phyloP scores from a whole-genome alignment of 2,113 vertebrate species.

The Acanthisitta chloris region DNA sequence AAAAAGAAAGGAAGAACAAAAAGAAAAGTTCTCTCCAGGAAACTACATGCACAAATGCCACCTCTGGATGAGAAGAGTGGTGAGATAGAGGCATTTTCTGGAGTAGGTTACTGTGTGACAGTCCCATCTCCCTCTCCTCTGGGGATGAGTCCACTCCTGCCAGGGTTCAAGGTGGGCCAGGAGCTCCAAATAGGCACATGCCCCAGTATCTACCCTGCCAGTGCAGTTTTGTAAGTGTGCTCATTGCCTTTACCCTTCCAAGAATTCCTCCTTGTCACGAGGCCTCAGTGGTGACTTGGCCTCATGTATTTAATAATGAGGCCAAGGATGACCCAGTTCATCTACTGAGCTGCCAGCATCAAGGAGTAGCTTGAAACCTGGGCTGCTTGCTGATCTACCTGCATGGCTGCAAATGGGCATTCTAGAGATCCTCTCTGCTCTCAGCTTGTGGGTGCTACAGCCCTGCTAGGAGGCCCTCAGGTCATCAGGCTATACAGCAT shows the following conservation, averaged over 20 bases:
- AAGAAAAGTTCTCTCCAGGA: not conserved
- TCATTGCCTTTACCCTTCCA: not conserved
- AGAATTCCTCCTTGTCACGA: not conserved
- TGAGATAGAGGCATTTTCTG: not conserved
- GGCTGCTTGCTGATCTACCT: rapidly evolving
- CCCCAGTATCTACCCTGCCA: not conserved
- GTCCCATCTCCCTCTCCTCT: not conserved
- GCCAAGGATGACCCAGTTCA: rapidly evolving
- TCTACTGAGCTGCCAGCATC: rapidly evolving
- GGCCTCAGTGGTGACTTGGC: not conserved
- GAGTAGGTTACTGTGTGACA: not conserved
- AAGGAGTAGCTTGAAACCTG: not conserved
- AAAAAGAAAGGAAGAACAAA: not conserved
- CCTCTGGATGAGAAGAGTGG: not conserved
- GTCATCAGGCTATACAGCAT: not conserved
- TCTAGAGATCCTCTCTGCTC: not conserved
- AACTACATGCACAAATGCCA: not conserved
- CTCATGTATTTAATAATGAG: not conserved
- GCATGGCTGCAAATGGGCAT: not conserved
- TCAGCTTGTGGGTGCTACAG: not conserved
- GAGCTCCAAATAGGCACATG: not conserved
- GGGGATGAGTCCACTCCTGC: not conserved
- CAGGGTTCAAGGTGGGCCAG: not conserved
- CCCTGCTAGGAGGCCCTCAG: not conserved
- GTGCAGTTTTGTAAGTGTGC: not conserved